Conservation (phyloP, 2,113 vertebrate species). For the Notothenia rossii region DNA sequence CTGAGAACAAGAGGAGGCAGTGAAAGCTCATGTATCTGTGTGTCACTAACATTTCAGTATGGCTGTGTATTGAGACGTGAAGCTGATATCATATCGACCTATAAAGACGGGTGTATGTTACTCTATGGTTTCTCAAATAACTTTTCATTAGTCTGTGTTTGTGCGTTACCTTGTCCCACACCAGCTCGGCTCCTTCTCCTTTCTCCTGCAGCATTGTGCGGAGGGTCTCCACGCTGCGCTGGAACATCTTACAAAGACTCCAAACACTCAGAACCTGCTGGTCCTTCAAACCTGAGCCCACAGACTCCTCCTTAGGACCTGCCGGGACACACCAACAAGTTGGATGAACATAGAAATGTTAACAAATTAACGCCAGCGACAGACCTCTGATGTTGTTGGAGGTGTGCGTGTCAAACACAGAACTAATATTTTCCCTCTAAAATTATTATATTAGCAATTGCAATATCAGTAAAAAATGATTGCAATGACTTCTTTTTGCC, state of each 20-base stretch:
- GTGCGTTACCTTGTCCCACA: slow-evolving; percentile 95
- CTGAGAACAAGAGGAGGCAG: slow-evolving; percentile 76
- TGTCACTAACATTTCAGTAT: background rate
- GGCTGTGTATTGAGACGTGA: background rate
- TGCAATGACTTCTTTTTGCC: too few relatives aligned
- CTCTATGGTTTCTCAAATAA: background rate
- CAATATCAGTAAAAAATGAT: too few relatives aligned
- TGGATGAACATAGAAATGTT: background rate
- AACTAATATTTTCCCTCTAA: too few relatives aligned
- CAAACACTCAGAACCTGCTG: slow-evolving; percentile 93
- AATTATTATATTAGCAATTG: too few relatives aligned
- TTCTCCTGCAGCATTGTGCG: slow-evolving; percentile 89
- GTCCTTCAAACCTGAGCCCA: slow-evolving; percentile 88
- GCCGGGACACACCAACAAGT: slow-evolving; percentile 46
- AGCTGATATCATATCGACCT: too few relatives aligned
- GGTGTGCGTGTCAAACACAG: background rate
- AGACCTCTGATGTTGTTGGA: too few relatives aligned
- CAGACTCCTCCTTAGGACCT: slow-evolving; percentile 82
- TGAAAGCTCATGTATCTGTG: too few relatives aligned
- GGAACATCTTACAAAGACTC: slow-evolving; percentile 91
- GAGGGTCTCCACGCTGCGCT: slow-evolving; percentile 91
- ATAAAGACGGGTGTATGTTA: background rate
- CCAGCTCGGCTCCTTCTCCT: slow-evolving; percentile 91
- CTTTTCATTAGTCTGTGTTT: background rate
- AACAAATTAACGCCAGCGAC: background rate